Evolutionary conservation across 2,888 invertebrate species (phyloP).

Genomic region (Abrostola tripartita): DNA sequence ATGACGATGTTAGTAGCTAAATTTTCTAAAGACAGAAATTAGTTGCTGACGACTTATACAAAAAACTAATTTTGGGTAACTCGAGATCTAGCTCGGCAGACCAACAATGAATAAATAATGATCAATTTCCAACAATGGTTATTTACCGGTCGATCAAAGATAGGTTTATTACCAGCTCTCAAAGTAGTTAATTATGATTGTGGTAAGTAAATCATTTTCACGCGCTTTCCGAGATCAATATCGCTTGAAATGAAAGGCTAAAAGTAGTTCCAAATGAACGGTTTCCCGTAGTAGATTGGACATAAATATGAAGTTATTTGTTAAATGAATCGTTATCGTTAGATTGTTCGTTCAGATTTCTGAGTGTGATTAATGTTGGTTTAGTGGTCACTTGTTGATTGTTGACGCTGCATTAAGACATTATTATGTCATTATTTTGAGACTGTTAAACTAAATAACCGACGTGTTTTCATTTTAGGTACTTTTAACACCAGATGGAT

Average conservation of each 20-base stretch:
- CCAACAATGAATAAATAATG: no score
- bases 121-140: no score
- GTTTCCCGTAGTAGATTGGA: background rate
- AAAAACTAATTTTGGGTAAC: no score
- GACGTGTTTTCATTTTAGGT: no score
- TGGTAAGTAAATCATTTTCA: background rate
- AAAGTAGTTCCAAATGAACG: background rate
- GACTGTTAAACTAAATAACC: background rate
- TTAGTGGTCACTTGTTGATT: constrained; percentile 48
- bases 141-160: no score
- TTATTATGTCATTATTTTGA: background rate
- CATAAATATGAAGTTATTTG: constrained; percentile 12
- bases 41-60: no score
- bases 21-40: no score
- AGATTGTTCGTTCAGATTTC: constrained; percentile 22
- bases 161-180: no score
- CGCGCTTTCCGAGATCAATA: background rate
- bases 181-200: background rate
- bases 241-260: background rate
- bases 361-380: constrained; percentile 39
- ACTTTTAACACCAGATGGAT: no score
- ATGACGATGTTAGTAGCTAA: no score
- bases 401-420: constrained; percentile 15
- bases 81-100: no score
- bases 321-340: constrained; percentile 34